Evolutionary conservation across 2,888 invertebrate species (phyloP).

Genomic region (Dorcus hopei): DNA sequence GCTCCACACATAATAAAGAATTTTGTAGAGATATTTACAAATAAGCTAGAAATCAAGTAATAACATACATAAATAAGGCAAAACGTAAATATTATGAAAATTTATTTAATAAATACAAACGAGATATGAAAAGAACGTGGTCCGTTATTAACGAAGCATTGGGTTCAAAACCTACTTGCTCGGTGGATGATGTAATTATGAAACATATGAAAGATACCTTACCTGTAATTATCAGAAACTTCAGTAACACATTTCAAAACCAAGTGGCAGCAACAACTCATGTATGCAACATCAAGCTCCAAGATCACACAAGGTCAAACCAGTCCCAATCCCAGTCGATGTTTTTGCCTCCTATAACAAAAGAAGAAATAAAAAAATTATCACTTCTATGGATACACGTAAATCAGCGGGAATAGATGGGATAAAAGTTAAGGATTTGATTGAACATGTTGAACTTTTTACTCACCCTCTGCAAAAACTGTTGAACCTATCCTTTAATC

Average conservation of each 20-base stretch:
- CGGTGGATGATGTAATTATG: not conserved
- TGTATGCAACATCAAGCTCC: not conserved
- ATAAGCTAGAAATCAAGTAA: no score
- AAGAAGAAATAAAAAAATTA: not conserved
- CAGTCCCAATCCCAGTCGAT: not conserved
- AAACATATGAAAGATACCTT: not conserved
- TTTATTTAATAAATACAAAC: not conserved
- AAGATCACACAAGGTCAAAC: not conserved
- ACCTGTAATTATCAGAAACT: not conserved
- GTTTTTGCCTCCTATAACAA: not conserved
- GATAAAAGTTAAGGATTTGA: not conserved
- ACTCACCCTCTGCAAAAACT: no score
- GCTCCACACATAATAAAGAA: no score
- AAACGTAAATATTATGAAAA: not conserved
- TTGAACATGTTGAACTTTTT: not conserved
- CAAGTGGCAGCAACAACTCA: not conserved
- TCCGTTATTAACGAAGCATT: not conserved
- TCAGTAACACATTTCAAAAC: not conserved
- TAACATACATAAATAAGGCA: no score
- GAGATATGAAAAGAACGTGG: not conserved
- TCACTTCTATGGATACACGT: not conserved
- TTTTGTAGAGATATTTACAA: no score
- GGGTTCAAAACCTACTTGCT: not conserved
- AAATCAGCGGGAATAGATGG: no score
- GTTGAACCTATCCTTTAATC: no score